phyloP scores from a whole-genome alignment of 2,113 vertebrate genomes.

The Polypterus senegalus region DNA sequence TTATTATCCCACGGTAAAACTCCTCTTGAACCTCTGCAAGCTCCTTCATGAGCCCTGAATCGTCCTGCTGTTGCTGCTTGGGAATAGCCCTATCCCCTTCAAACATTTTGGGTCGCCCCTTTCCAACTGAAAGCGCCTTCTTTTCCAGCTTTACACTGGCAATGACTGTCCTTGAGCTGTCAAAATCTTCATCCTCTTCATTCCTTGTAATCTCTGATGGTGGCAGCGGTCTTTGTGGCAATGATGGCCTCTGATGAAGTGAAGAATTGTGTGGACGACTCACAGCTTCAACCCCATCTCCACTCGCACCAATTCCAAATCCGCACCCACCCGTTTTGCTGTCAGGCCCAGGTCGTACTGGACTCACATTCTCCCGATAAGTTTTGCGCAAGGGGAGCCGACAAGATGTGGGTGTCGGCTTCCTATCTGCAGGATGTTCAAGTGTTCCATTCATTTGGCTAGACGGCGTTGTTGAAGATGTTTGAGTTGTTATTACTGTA shows the following conservation, averaged over 20 bases:
- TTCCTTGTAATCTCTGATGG: background rate
- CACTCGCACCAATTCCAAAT: constrained; percentile 12
- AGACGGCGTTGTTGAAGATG: constrained; percentile 15
- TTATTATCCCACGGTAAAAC: constrained; percentile 60
- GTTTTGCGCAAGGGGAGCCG: constrained; percentile 78
- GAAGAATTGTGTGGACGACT: constrained; percentile 18
- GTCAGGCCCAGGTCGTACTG: constrained; percentile 47
- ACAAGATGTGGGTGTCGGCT: constrained; percentile 47
- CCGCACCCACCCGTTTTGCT: constrained; percentile 13
- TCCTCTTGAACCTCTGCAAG: constrained; percentile 64
- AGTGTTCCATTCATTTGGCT: constrained; percentile 71
- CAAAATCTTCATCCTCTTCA: background rate
- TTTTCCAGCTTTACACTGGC: constrained; percentile 55
- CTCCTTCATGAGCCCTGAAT: constrained; percentile 46
- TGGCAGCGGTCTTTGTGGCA: background rate
- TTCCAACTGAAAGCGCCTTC: background rate
- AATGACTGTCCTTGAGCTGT: constrained; percentile 48
- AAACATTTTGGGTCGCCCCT: background rate
- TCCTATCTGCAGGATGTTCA: constrained; percentile 45
- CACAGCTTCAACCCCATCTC: constrained; percentile 32
- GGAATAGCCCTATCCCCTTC: background rate
- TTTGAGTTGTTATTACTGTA: constrained; percentile 14
- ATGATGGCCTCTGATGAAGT: constrained; percentile 23
- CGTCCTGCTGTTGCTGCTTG: constrained; percentile 15
- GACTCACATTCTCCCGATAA: constrained; percentile 70